Base-by-base conservation (phyloP, 1,140 invertebrate species). In the Hyles vespertilio region DNA sequence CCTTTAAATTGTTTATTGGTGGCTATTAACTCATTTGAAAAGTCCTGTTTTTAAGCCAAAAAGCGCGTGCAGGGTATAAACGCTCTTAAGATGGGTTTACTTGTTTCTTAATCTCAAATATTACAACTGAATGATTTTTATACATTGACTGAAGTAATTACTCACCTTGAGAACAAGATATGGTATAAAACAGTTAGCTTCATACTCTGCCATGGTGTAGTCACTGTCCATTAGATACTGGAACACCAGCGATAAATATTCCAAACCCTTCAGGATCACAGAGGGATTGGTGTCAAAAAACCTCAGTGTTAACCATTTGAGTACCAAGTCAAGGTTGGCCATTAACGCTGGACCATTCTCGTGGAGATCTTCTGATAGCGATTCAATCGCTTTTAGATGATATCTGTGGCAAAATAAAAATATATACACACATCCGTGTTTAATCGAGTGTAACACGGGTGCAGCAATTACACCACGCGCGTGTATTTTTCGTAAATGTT, bases 201-300 rank as follows among this genome's bases (percentile, higher is more conserved):
- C 98, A 74, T 94, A 93, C 67, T 99, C 98, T 2, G 94, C 91
- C 89, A 99, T 92, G 33, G 93, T 93, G 83, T 99, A 98, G 51
- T 95, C 93, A 57, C 93, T 92, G 47, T 95, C 93, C 22, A 94
- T 93, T 3, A 98, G 90, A 68, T 93, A 91, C 59, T 92, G 92
- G 81, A 99, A 98, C 12, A 98, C 94, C 40, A 92, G 85, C 57
- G 94, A 92, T 5, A 99, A 89, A 89, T 98, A 99, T 69, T 99
- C 98, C 52, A 99, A 89, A 49, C 96, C 96, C 91, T 98, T 98
- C 54, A 99, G 91, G 36, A 99, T 91, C 34, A 99, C 98, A 32
- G 97, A 98, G 12, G 98, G 98, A 91, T 99, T 99, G 7, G 98
- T 99, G 89, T 99, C 98, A 74, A 98, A 99, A 86, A 99, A 99